A percentile compares a stretch with the other conserved stretches of the same genome.
Conservation (phyloP, 2,113 vertebrate species). For the Crotalus horridus region DNA sequence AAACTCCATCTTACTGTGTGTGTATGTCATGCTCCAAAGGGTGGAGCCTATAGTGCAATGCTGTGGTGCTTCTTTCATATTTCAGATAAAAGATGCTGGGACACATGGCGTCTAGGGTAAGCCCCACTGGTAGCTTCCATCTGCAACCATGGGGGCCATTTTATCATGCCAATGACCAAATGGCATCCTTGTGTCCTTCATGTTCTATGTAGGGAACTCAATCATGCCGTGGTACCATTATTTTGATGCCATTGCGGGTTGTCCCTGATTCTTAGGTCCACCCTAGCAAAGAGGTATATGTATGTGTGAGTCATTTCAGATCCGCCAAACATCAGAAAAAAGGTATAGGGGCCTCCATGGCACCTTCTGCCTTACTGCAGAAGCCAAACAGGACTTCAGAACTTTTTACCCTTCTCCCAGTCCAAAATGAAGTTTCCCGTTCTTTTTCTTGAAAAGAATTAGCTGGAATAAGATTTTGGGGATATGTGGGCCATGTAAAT, state of each 20-base stretch:
- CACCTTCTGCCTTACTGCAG: not conserved
- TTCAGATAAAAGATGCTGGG: not conserved
- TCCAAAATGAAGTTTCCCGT: not conserved
- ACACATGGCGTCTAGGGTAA: not conserved
- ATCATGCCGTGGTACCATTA: rapidly evolving
- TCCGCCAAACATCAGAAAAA: not conserved
- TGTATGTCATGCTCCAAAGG: not conserved
- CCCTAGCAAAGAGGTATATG: not conserved
- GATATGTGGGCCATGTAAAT: constrained; percentile 6
- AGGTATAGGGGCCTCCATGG: not conserved
- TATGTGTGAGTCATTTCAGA: not conserved
- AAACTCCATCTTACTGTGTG: not conserved
- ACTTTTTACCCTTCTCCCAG: not conserved
- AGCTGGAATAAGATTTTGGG: constrained; percentile 1
- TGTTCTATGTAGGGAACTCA: not conserved
- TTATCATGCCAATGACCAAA: not conserved
- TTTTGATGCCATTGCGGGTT: not conserved
- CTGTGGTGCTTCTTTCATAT: no score
- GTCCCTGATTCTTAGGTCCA: not conserved
- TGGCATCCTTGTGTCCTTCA: not conserved
- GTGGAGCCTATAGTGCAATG: not conserved
- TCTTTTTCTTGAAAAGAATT: not conserved
- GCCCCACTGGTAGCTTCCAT: not conserved
- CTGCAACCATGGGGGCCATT: not conserved
- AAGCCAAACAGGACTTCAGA: not conserved